These are phyloP conservation scores for Phaedon cochleariae DNA, from an alignment of 2,888 invertebrate genomes.

Conservation along the genomic window DNA sequence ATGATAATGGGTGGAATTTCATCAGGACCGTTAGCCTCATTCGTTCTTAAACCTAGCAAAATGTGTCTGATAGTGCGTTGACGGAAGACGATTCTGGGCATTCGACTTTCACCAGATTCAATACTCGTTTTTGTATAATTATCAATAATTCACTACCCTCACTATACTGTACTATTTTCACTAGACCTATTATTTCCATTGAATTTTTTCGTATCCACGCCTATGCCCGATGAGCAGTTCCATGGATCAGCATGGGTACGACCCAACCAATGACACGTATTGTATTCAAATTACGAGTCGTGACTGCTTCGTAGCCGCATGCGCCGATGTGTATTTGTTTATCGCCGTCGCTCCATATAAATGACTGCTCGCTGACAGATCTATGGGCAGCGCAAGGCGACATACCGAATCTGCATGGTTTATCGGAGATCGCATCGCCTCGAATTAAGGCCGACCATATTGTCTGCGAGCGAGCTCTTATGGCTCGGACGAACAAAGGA, in stretches of 20 bases:
- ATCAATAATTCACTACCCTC: too few species aligned
- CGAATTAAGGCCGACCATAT: conserved; percentile 21
- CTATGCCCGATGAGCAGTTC: conserved; percentile 20
- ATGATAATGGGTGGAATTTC: too few species aligned
- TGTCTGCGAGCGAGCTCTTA: not conserved
- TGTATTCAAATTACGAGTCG: conserved; percentile 63
- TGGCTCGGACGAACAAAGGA: not conserved
- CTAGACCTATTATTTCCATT: not conserved
- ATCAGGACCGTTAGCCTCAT: too few species aligned
- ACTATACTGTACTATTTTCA: too few species aligned
- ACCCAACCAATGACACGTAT: conserved; percentile 52
- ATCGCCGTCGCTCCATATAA: conserved; percentile 59
- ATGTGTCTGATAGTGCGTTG: too few species aligned
- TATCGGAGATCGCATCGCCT: conserved; percentile 51
- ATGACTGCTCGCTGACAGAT: conserved; percentile 61
- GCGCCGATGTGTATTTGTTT: conserved; percentile 62
- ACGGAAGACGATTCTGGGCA: too few species aligned
- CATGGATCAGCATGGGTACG: conserved; percentile 35
- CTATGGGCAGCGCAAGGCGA: conserved; percentile 54
- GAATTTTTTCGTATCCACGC: not conserved
- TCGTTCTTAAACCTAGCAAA: too few species aligned
- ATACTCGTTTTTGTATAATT: too few species aligned
- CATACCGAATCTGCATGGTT: conserved; percentile 29
- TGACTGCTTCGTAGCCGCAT: conserved; percentile 58
- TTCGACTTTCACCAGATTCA: too few species aligned